Evolutionary conservation across 1,140 invertebrate species (phyloP), one percentile per base, ranked within the genome.

Genomic region (Maniola jurtina): DNA sequence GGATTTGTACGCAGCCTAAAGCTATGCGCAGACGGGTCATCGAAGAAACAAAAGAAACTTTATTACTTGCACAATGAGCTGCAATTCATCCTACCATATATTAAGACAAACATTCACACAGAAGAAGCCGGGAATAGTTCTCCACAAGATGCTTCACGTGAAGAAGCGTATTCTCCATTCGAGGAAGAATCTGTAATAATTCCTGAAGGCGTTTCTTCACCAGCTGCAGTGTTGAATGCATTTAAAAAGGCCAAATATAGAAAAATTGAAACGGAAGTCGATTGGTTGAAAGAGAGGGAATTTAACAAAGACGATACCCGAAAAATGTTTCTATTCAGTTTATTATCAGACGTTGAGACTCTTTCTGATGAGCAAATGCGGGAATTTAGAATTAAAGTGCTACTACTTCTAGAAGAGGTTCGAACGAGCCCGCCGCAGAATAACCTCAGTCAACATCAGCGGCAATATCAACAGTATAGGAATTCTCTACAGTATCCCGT

Each of bases 331-430:
- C 13, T 45, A 45, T 45, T 45, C 13, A 45, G 42, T n/a, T 45
- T 45, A 45, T 45, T 45, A 45, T 11, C 42, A 45, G 42, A 45
- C 13, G 42, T 45, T n/a, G 42, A 45, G 42, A 45, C 42, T 45
- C 42, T 45, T 45, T 13, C 42, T 11, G 42, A 45, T 11, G 13
- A 45, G 42, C 42, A 45, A n/a, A 45, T 45, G 42, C 42, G 42
- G 13, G 42, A 45, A 1, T 45, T 45, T n/a, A 11, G 42, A n/a
- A 45, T 45, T 11, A 45, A 45, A 45, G 42, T 45, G 42, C 11
- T 45, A 45, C 11, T 45, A 11, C 42, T 45, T 45, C 42, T 45
- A 45, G 42, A 45, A 45, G 42, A 45, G 13, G 42, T 45, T 45
- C 42, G 13, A 45, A 45, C 42, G 13, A 45, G 42, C 42, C 42